Conservation (phyloP, 35 echinoderm and acorn worm genomes). For the Amphiura filiformis region DNA sequence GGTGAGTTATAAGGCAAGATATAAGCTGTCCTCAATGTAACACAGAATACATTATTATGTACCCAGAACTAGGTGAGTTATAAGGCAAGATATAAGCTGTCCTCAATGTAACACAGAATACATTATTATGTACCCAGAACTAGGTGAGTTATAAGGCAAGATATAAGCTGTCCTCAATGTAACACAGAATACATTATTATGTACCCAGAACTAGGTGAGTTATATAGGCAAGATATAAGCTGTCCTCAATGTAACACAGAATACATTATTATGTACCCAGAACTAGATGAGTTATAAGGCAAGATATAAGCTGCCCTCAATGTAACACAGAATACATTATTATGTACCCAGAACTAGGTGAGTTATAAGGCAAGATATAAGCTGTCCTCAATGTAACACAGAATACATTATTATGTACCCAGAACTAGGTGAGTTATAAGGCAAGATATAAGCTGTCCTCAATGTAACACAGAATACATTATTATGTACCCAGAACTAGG, state of each 20-base stretch:
- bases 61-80: constrained; percentile 92
- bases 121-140: constrained; percentile 81
- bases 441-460: no score
- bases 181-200: constrained; percentile 90
- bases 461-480: constrained; percentile 87
- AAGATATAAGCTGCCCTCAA: constrained; percentile 93
- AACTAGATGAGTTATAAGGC: constrained; percentile 90
- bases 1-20: no score
- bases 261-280: constrained; percentile 87
- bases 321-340: constrained; percentile 92
- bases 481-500: constrained; percentile 93
- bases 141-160: no score
- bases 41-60: constrained; percentile 90
- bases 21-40: constrained; percentile 89
- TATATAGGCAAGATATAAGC: no score
- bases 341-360: constrained; percentile 89
- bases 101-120: constrained; percentile 95
- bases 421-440: constrained; percentile 89
- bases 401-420: constrained; percentile 93
- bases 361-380: no score
- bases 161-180: constrained; percentile 88
- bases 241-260: constrained; percentile 94
- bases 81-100: no score
- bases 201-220: constrained; percentile 92
- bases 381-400: constrained; percentile 88